phyloP scores from a whole-genome alignment of 1,140 invertebrate species.

The Eumaeus atala region DNA sequence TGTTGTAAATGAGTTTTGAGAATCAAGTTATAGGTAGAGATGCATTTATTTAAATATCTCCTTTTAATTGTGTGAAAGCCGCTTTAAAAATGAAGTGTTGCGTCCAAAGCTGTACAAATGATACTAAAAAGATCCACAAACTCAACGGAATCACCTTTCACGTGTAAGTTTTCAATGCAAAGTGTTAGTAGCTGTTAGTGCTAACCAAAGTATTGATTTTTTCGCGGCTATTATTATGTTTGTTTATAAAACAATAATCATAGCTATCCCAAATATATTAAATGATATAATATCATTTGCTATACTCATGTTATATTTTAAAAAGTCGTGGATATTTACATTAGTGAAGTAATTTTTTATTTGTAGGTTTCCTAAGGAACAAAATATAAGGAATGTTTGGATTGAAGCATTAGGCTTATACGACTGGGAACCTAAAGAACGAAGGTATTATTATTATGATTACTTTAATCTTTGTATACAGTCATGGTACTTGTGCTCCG shows the following conservation, averaged over 20 bases:
- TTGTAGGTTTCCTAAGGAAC: constrained; percentile 45
- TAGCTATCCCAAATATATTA: too few relatives aligned
- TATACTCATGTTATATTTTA: background rate
- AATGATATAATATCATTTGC: too few relatives aligned
- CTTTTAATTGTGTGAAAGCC: background rate
- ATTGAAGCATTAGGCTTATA: constrained; percentile 36
- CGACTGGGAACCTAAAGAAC: constrained; percentile 42
- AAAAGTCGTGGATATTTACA: background rate
- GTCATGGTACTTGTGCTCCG: too few relatives aligned
- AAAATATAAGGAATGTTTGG: constrained; percentile 32
- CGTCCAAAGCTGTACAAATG: constrained; percentile 45
- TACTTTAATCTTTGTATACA: background rate
- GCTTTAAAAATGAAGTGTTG: constrained; percentile 46
- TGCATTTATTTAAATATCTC: background rate
- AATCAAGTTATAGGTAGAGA: too few relatives aligned
- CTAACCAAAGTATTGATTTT: constrained; percentile 1
- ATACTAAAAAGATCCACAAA: constrained; percentile 42
- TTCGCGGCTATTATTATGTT: background rate
- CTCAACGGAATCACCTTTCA: constrained; percentile 53
- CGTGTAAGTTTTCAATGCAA: constrained; percentile 33
- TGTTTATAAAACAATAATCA: background rate
- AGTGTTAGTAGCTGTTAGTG: background rate
- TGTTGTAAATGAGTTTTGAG: too few relatives aligned
- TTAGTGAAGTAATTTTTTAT: background rate
- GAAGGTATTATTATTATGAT: constrained; percentile 21